Evolutionary conservation across 1,140 invertebrate species (phyloP).

Genomic region (Caenorhabditis tropicalis): DNA sequence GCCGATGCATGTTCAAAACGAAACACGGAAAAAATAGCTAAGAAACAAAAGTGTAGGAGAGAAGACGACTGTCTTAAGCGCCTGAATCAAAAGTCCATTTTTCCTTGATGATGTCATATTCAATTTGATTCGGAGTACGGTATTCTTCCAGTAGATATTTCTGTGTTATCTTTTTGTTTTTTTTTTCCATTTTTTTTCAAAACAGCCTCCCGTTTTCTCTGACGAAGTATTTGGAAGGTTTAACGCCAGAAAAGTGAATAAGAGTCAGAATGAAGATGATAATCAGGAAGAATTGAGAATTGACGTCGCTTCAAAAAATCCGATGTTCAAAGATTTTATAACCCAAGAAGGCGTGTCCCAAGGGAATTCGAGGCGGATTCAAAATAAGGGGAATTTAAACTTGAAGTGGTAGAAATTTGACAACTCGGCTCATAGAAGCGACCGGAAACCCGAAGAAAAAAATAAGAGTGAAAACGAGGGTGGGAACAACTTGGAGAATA

Average conservation of each 20-base stretch:
- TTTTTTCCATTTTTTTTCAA: background rate
- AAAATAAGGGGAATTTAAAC: background rate
- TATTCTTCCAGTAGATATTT: background rate
- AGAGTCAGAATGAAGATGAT: slow-evolving; percentile 16
- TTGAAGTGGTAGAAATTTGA: slow-evolving; percentile 30
- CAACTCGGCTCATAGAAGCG: slow-evolving; percentile 4
- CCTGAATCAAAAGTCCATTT: slow-evolving; percentile 21
- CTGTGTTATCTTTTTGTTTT: background rate
- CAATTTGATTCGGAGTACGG: background rate
- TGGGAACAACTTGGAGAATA: background rate
- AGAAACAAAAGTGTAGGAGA: background rate
- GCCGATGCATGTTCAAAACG: slow-evolving; percentile 29
- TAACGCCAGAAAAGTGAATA: background rate
- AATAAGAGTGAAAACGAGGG: background rate
- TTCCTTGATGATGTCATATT: background rate
- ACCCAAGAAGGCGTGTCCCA: background rate
- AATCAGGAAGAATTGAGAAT: slow-evolving; percentile 36
- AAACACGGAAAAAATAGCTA: background rate
- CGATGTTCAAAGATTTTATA: slow-evolving; percentile 43
- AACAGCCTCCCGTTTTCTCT: background rate
- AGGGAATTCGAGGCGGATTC: background rate
- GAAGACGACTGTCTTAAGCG: background rate
- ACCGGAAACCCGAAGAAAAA: background rate
- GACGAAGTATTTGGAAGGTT: background rate
- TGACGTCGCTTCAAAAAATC: slow-evolving; percentile 23